Percentiles rank a stretch among this genome's conserved stretches.
phyloP scores from a whole-genome alignment of 2,888 invertebrate genomes.

The Meloe dianella region DNA sequence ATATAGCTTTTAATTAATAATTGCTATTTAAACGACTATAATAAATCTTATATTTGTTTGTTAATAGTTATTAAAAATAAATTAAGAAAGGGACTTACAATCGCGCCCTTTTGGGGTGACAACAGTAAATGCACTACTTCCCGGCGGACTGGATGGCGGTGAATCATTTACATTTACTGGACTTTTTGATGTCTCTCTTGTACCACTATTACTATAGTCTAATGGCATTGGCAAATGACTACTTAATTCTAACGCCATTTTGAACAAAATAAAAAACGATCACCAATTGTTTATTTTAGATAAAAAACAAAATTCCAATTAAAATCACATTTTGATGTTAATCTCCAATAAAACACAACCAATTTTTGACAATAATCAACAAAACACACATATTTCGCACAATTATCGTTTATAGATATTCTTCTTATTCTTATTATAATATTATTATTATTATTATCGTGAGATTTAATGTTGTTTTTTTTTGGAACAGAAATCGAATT shows the following conservation, averaged over 20 bases:
- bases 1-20: neutral
- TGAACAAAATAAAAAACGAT: slow-evolving; percentile 16
- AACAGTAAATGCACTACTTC: slow-evolving; percentile 69
- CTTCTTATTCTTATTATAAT: no score
- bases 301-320: slow-evolving; percentile 18
- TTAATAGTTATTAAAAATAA: neutral
- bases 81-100: slow-evolving; percentile 21
- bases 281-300: neutral
- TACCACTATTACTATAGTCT: slow-evolving; percentile 66
- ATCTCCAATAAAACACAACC: neutral
- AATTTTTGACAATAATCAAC: neutral
- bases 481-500: neutral
- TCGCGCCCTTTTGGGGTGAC: slow-evolving; percentile 70
- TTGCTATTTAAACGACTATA: neutral
- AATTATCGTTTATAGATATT: slow-evolving; percentile 7
- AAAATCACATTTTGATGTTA: slow-evolving; percentile 7
- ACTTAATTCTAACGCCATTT: slow-evolving; percentile 67
- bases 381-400: slow-evolving; percentile 11
- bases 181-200: slow-evolving; percentile 52
- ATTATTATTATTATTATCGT: neutral
- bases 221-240: slow-evolving; percentile 66
- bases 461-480: neutral
- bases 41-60: neutral
- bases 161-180: slow-evolving; percentile 53
- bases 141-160: slow-evolving; percentile 53